A percentile compares a stretch with the other conserved stretches of the same genome.
These are phyloP conservation scores for Ochotona princeps DNA, from an alignment of 2,113 vertebrate species.

Conservation along the genomic window DNA sequence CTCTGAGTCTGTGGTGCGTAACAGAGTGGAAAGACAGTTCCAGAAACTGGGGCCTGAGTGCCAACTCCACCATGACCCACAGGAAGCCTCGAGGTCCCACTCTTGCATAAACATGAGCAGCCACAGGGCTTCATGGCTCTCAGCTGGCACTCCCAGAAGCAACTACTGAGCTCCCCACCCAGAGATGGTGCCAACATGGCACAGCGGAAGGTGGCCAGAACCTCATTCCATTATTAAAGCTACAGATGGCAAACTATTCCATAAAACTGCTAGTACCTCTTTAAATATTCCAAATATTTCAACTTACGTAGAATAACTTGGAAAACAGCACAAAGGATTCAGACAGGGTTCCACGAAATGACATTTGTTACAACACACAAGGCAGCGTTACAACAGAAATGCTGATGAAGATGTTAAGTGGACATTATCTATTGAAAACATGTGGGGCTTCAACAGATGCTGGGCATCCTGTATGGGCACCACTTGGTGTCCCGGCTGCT, in stretches of 20 bases:
- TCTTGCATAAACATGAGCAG: neutral
- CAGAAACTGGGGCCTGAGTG: neutral
- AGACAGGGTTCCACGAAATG: neutral
- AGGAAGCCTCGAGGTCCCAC: neutral
- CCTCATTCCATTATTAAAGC: neutral
- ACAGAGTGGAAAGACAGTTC: neutral
- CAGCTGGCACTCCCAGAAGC: neutral
- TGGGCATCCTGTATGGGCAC: too few relatives aligned
- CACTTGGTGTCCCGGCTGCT: too few relatives aligned
- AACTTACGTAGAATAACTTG: neutral
- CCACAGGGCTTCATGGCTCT: neutral
- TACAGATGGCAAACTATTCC: neutral
- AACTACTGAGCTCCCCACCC: neutral
- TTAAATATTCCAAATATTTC: slow-evolving; percentile 21
- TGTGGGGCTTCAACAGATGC: too few relatives aligned
- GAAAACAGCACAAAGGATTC: neutral
- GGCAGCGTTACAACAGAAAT: neutral
- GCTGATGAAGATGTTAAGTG: neutral
- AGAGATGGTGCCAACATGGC: neutral
- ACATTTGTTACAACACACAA: neutral
- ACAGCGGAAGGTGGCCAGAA: neutral
- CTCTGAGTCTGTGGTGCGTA: neutral
- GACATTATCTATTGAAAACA: neutral
- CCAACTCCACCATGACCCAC: neutral
- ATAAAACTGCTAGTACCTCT: neutral